phyloP scores from a whole-genome alignment of 2,888 invertebrate species.

The Orgyia antiqua region DNA sequence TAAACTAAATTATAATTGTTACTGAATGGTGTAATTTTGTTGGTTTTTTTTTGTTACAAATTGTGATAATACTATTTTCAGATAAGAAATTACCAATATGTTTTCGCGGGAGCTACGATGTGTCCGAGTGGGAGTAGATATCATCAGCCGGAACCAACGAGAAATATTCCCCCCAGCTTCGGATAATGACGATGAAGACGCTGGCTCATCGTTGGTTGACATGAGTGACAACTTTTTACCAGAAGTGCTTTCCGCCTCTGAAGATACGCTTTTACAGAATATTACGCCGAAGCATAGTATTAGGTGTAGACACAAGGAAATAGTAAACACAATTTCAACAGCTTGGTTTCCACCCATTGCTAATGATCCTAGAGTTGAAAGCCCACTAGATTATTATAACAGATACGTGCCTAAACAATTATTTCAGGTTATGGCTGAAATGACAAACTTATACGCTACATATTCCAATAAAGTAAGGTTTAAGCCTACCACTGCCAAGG shows the following conservation, averaged over 20 bases:
- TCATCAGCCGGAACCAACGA: constrained; percentile 7
- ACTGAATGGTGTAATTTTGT: constrained; percentile 1
- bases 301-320: constrained; percentile 18
- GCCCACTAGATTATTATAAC: constrained; percentile 21
- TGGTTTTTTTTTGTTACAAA: constrained; percentile 4
- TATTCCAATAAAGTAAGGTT: constrained; percentile 11
- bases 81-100: constrained; percentile 12
- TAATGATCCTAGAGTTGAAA: constrained; percentile 18
- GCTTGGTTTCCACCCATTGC: constrained; percentile 7
- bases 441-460: constrained; percentile 23
- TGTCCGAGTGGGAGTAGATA: constrained; percentile 12
- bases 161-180: constrained; percentile 9
- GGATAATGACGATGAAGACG: constrained; percentile 19
- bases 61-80: constrained; percentile 13
- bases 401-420: constrained; percentile 20
- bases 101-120: constrained; percentile 9
- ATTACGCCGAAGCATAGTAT: constrained; percentile 19
- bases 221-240: constrained; percentile 12
- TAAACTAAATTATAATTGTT: constrained; percentile 5
- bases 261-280: constrained; percentile 12
- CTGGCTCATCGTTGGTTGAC: constrained; percentile 15
- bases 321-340: not conserved
- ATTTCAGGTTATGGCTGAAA: constrained; percentile 23
- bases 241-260: constrained; percentile 2
- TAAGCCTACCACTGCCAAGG: constrained; percentile 18